Evolutionary conservation across 1,140 invertebrate genomes (phyloP), one percentile per base, ranked within the genome.

Genomic region (Pectinophora gossypiella): DNA sequence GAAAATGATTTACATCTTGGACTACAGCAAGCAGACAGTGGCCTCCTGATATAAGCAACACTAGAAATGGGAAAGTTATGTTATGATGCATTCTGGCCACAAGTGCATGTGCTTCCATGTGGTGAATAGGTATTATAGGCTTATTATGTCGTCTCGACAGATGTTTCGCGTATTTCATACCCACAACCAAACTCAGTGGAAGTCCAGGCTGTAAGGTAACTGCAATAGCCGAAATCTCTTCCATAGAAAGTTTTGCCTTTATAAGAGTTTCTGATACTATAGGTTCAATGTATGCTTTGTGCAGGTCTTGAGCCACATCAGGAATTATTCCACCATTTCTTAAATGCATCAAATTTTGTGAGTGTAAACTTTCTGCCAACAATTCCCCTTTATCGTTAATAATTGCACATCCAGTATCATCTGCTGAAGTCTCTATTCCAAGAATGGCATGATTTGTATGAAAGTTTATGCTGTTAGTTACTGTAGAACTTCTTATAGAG

Each of bases 41-140:
- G 4, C 97, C 97, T 44, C 97, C 97, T 72, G 97, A 99, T 56
- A 97, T 93, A 1, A 99, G 85, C 10, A 99, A 80, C 10, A 95
- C 94, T 32, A 99, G 85, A 88, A 95, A 99, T 50, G 98, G 98
- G 90, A 97, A 99, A 46, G 92, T 76, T 42, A 99, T 89, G 45
- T 62, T 52, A 60, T 83, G 55, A 52, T 90, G 76, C 75, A 98
- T 94, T 79, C 97, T 89, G 7, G 90, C 92, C 23, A 94, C 97
- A 46, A 99, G 82, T 18, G 98, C 97, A 91, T 99, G 98, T 3
- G 98, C 98, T 90, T 99, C 93, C 98, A 99, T 99, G 64, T 99
- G 98, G 89, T 99, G 98, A 68, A 99, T 96, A 0, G 97, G 97
- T 72, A 99, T 97, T 54, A 99, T 90, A 1, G 97, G 97, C 84